phyloP scores from a whole-genome alignment of 2,888 invertebrate species.

The Aspidiotus destructor region DNA sequence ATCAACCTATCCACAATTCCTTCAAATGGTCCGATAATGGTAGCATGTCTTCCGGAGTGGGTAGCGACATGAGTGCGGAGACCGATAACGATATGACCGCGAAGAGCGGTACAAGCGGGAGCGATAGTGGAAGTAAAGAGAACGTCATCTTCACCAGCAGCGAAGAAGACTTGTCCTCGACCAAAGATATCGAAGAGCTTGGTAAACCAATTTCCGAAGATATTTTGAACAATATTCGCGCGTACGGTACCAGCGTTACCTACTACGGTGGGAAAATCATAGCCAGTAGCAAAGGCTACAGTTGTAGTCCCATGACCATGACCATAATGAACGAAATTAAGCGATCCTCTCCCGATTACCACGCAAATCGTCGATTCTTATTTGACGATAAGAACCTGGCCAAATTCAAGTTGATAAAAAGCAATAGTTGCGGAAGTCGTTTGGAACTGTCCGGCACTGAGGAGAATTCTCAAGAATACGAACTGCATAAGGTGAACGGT shows the following conservation, averaged over 20 bases:
- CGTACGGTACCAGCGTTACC: slow-evolving; percentile 79
- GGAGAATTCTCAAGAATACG: slow-evolving; percentile 23
- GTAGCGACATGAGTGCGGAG: slow-evolving; percentile 39
- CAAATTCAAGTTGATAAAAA: slow-evolving; percentile 72
- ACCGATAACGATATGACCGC: slow-evolving; percentile 37
- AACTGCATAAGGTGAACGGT: slow-evolving; percentile 7
- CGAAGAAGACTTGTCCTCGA: slow-evolving; percentile 39
- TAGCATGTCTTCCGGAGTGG: slow-evolving; percentile 40
- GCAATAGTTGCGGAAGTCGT: slow-evolving; percentile 76
- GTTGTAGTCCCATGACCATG: slow-evolving; percentile 58
- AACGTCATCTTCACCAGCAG: slow-evolving; percentile 35
- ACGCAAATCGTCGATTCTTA: slow-evolving; percentile 28
- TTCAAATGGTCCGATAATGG: slow-evolving; percentile 39
- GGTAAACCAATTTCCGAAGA: slow-evolving; percentile 49
- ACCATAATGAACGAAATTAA: slow-evolving; percentile 65
- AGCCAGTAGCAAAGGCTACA: slow-evolving; percentile 51
- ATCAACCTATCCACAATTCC: slow-evolving; percentile 24
- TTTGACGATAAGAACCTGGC: slow-evolving; percentile 42
- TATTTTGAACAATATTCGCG: slow-evolving; percentile 73
- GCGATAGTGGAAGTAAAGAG: slow-evolving; percentile 41
- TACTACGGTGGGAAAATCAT: slow-evolving; percentile 80
- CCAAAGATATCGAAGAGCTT: slow-evolving; percentile 35
- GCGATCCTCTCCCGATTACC: slow-evolving; percentile 38
- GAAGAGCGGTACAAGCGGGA: slow-evolving; percentile 37
- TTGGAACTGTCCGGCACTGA: slow-evolving; percentile 60